Percentiles rank a stretch among this genome's conserved stretches.
Evolutionary conservation across 2,797 vertebrate genomes (phyloP).

Genomic region (Poeciliopsis presidionis): DNA sequence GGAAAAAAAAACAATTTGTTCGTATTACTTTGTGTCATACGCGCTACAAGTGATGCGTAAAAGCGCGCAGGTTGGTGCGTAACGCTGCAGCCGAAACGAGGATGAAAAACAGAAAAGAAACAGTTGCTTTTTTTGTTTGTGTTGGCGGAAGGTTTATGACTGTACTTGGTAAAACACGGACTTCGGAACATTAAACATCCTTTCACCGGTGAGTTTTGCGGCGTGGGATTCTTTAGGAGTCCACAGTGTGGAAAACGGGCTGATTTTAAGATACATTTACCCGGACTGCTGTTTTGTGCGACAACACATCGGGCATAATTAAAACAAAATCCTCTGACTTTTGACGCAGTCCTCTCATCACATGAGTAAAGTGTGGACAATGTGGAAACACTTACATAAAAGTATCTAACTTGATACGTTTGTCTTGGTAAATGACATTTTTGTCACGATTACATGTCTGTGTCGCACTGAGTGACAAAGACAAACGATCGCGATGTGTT

Average conservation of each 20-base stretch:
- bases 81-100: background rate
- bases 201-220: background rate
- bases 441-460: background rate
- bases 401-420: background rate
- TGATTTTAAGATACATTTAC: background rate
- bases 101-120: background rate
- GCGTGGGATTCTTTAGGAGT: background rate
- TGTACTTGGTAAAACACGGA: background rate
- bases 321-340: background rate
- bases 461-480: background rate
- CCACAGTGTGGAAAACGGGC: background rate
- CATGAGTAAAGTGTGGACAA: background rate
- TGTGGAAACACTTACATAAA: background rate
- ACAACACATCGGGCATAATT: background rate
- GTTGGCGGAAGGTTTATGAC: background rate
- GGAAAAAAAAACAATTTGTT: background rate
- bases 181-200: background rate
- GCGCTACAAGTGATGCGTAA: slow-evolving; percentile 15
- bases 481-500: background rate
- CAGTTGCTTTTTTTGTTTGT: background rate
- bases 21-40: background rate
- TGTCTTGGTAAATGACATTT: background rate
- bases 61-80: slow-evolving; percentile 30
- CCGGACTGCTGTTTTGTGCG: background rate
- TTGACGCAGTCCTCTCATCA: background rate